A percentile compares a stretch with the other conserved stretches of the same genome.
Conservation (phyloP, 1,140 invertebrate genomes). For the Atta colombica region DNA sequence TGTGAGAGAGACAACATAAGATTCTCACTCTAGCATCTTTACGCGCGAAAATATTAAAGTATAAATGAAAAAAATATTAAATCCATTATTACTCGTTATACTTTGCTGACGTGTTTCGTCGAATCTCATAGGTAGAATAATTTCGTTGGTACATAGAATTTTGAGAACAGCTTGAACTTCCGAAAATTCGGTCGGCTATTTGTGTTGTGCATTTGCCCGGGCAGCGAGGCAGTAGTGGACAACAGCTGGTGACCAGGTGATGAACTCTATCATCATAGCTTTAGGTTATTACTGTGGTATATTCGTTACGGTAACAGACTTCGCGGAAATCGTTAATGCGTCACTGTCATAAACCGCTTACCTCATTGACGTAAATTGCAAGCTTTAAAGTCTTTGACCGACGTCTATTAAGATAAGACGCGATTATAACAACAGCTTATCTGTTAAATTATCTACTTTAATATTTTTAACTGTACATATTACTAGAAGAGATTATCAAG, state of each 20-base stretch:
- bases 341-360: conserved; percentile 51
- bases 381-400: conserved; percentile 15
- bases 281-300: conserved; percentile 58
- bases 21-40: not conserved
- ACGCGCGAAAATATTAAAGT: not conserved
- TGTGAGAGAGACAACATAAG: conserved; percentile 18
- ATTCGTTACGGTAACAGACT: conserved; percentile 52
- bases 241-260: conserved; percentile 82
- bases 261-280: conserved; percentile 72
- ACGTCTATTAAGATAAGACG: conserved; percentile 23
- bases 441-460: conserved; percentile 3
- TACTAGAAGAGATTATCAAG: not conserved
- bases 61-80: not conserved
- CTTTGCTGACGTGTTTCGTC: conserved; percentile 2
- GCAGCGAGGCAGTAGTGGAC: conserved; percentile 42
- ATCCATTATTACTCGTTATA: not conserved
- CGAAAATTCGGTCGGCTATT: conserved; percentile 66
- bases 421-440: not conserved
- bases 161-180: conserved; percentile 48
- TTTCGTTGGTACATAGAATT: conserved; percentile 28
- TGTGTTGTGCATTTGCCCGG: conserved; percentile 53
- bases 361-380: conserved; percentile 14
- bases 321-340: conserved; percentile 64
- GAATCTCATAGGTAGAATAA: conserved; percentile 48
- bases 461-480: conserved; percentile 5